Conservation (phyloP, 2,113 vertebrate genomes). For the Todiramphus chloris region DNA sequence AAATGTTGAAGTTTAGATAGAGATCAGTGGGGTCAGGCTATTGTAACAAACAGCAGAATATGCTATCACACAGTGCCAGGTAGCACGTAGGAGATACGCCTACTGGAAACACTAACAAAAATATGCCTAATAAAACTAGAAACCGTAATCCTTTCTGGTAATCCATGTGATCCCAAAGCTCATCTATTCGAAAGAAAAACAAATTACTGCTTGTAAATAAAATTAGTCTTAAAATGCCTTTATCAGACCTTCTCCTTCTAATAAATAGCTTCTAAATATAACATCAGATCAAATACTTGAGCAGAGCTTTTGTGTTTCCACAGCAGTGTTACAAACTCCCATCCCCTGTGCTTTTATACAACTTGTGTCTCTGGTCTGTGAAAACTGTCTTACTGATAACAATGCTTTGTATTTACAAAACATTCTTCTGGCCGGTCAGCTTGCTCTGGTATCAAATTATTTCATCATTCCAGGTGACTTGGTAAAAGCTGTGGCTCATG, state of each 20-base stretch:
- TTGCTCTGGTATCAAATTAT: not conserved
- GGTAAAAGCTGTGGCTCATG: not conserved
- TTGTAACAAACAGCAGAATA: not conserved
- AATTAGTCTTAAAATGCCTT: not conserved
- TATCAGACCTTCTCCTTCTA: not conserved
- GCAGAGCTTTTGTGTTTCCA: not conserved
- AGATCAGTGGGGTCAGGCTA: not conserved
- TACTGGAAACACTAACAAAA: not conserved
- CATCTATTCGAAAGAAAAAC: not conserved
- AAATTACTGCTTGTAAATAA: not conserved
- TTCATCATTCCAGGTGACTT: not conserved
- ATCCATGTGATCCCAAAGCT: not conserved
- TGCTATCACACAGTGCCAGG: not conserved
- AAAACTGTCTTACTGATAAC: not conserved
- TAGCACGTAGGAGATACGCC: not conserved
- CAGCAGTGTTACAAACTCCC: not conserved
- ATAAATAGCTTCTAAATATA: not conserved
- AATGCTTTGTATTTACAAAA: not conserved
- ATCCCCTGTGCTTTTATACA: not conserved
- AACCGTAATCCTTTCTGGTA: not conserved
- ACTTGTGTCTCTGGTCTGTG: not conserved
- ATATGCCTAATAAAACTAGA: not conserved
- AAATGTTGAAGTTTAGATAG: not conserved
- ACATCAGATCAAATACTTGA: not conserved
- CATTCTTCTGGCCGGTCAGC: not conserved